Conservation (phyloP, 2,888 invertebrate genomes). For the Andricus quercusramuli region DNA sequence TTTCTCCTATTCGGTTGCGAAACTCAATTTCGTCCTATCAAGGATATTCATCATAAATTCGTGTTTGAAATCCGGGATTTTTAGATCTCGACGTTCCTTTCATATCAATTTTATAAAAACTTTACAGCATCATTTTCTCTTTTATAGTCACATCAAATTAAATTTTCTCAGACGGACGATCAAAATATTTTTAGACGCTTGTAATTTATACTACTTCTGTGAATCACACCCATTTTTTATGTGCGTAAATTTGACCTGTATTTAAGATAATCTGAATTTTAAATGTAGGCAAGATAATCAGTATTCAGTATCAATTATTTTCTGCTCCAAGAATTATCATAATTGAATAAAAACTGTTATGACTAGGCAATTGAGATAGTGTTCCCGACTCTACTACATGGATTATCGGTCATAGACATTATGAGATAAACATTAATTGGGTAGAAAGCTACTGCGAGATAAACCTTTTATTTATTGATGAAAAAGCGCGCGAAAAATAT, state of each 20-base stretch:
- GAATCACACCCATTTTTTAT: background rate
- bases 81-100: background rate
- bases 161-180: background rate
- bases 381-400: too few relatives aligned
- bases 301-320: background rate
- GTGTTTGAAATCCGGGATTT: conserved; percentile 19
- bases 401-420: background rate
- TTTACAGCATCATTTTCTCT: background rate
- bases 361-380: background rate
- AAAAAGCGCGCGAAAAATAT: background rate
- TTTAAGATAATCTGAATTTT: background rate
- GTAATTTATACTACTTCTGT: background rate
- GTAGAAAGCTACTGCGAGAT: background rate
- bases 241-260: background rate
- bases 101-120: background rate
- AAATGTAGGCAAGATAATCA: background rate
- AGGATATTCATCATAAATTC: conserved; percentile 7
- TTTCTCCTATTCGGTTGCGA: background rate
- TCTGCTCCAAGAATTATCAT: background rate
- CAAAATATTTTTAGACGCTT: background rate
- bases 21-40: conserved; percentile 18
- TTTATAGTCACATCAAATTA: background rate
- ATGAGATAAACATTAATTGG: background rate
- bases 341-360: background rate
- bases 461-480: background rate